A percentile compares a stretch with the other conserved stretches of the same genome.
These are phyloP conservation scores for Micrasema longulum DNA, from an alignment of 1,140 invertebrate species.

Conservation along the genomic window DNA sequence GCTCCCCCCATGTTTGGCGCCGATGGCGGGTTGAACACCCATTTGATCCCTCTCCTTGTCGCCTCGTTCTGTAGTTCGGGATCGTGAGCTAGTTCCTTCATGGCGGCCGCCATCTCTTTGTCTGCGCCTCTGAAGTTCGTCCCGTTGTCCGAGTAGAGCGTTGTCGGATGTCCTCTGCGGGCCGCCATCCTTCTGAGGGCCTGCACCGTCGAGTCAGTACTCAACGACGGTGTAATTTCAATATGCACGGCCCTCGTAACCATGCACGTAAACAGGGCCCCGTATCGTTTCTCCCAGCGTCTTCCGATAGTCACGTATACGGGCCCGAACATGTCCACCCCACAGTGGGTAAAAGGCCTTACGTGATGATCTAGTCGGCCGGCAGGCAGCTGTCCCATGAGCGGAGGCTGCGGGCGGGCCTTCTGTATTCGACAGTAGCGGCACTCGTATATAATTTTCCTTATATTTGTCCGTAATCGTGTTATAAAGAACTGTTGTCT, in stretches of 20 bases:
- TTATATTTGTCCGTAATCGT: not conserved
- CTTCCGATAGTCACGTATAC: not conserved
- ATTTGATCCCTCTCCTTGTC: not conserved
- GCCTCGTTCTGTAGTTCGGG: not conserved
- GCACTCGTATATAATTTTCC: not conserved
- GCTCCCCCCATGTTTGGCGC: conserved; percentile 60
- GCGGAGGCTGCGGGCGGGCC: not conserved
- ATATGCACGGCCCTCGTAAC: not conserved
- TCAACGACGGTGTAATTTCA: not conserved
- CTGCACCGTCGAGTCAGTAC: not conserved
- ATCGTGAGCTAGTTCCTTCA: not conserved
- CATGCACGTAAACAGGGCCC: not conserved
- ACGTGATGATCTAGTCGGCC: not conserved
- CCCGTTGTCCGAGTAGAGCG: not conserved
- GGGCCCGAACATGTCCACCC: conserved; percentile 3
- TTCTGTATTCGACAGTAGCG: not conserved
- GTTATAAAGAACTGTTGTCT: not conserved
- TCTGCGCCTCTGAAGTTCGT: not conserved
- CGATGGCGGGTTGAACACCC: not conserved
- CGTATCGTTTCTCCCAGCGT: not conserved
- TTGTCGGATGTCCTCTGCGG: not conserved
- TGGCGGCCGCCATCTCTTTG: not conserved
- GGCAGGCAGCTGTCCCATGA: not conserved
- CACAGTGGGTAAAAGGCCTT: conserved; percentile 12
- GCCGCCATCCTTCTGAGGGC: not conserved